Conservation (phyloP, 2,113 vertebrate species). For the Nettapus auritus region DNA sequence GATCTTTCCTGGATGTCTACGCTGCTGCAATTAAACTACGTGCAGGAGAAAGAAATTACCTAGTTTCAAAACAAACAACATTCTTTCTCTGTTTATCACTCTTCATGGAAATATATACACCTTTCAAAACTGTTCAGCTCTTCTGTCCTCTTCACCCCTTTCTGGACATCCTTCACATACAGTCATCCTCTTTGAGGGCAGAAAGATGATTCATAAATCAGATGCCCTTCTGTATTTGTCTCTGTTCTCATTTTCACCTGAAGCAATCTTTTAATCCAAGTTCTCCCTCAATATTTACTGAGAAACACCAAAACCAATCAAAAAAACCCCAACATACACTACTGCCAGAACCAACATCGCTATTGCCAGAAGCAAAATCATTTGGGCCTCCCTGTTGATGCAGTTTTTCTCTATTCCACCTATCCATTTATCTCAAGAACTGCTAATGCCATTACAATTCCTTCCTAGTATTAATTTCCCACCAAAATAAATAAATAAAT, state of each 20-base stretch:
- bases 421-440: not conserved
- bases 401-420: not conserved
- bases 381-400: not conserved
- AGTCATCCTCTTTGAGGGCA: not conserved
- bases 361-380: not conserved
- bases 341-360: not conserved
- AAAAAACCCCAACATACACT: not conserved
- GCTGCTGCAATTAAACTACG: not conserved
- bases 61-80: not conserved
- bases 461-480: not conserved
- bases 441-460: not conserved
- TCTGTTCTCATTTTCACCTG: not conserved
- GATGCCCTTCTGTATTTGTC: not conserved
- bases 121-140: not conserved
- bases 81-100: not conserved
- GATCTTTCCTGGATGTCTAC: not conserved
- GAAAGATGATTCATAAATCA: not conserved
- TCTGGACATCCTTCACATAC: not conserved
- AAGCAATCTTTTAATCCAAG: not conserved
- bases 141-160: not conserved
- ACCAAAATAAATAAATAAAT: not conserved
- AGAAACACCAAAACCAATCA: not conserved
- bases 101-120: not conserved
- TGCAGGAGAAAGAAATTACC: not conserved
- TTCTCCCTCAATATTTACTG: not conserved